These are phyloP conservation scores for Trachymyrmex cornetzi DNA, from an alignment of 1,140 invertebrate genomes.

Conservation along the genomic window DNA sequence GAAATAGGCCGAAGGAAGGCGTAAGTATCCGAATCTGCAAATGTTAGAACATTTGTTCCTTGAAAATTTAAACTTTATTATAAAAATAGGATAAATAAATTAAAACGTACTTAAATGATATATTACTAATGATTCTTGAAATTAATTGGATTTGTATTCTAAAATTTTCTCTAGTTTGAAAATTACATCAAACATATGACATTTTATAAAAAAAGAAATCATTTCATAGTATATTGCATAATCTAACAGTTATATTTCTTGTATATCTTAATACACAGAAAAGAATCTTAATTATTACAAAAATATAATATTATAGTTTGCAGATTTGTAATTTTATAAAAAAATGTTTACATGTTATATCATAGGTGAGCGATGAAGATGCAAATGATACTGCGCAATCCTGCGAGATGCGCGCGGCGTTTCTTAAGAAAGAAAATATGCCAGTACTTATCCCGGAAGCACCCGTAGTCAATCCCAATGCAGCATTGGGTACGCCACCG, in stretches of 20 bases:
- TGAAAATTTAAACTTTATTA: not conserved
- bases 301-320: not conserved
- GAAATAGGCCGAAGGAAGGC: conserved; percentile 79
- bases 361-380: conserved; percentile 60
- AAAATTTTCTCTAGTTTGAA: not conserved
- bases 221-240: not conserved
- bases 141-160: not conserved
- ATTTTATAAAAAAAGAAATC: not conserved
- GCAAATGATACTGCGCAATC: conserved; percentile 74
- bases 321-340: not conserved
- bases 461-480: conserved; percentile 86
- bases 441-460: conserved; percentile 85
- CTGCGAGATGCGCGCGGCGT: conserved; percentile 67
- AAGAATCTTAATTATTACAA: not conserved
- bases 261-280: not conserved
- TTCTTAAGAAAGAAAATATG: conserved; percentile 83
- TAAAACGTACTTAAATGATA: not conserved
- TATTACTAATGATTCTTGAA: not conserved
- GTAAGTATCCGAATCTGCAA: conserved; percentile 70
- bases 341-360: not conserved
- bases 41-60: not conserved
- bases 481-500: conserved; percentile 85
- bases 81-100: not conserved
- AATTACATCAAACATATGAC: not conserved
- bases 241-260: not conserved